Evolutionary conservation across 2,888 invertebrate species (phyloP).

Genomic region (Zhengitettix transpicula): DNA sequence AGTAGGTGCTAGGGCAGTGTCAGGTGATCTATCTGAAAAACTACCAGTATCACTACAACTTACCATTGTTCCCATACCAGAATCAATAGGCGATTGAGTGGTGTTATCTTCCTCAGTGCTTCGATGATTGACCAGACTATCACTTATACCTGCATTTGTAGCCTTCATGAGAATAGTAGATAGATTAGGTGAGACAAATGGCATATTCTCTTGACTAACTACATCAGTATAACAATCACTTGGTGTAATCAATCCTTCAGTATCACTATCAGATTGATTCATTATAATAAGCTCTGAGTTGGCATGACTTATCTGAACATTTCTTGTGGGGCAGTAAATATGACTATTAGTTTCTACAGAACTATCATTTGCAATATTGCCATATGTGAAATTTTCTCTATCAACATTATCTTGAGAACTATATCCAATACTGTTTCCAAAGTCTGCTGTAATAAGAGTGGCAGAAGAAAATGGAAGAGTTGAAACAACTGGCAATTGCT

Average conservation of each 20-base stretch:
- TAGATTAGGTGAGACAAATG: background rate
- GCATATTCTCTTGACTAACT: conserved; percentile 30
- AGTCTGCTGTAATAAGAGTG: background rate
- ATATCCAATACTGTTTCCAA: background rate
- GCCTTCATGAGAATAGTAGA: background rate
- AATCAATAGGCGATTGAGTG: conserved; percentile 11
- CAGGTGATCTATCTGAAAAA: conserved; percentile 11
- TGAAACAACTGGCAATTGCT: background rate
- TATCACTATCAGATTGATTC: background rate
- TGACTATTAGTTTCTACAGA: background rate
- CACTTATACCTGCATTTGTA: background rate
- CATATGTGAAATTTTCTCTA: background rate
- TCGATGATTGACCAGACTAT: background rate
- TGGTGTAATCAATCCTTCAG: background rate
- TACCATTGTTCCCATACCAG: conserved; percentile 10
- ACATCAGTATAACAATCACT: conserved; percentile 23
- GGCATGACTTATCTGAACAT: background rate
- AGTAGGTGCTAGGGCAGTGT: background rate
- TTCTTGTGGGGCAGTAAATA: background rate
- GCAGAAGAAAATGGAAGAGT: background rate
- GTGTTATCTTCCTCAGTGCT: background rate
- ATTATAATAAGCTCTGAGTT: too few species aligned
- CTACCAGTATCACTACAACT: conserved; percentile 8
- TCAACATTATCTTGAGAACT: background rate
- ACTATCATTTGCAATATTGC: background rate